Percentiles rank a stretch among this genome's conserved stretches.
Evolutionary conservation across 2,797 vertebrate species (phyloP).

Genomic region (Mus minutoides): DNA sequence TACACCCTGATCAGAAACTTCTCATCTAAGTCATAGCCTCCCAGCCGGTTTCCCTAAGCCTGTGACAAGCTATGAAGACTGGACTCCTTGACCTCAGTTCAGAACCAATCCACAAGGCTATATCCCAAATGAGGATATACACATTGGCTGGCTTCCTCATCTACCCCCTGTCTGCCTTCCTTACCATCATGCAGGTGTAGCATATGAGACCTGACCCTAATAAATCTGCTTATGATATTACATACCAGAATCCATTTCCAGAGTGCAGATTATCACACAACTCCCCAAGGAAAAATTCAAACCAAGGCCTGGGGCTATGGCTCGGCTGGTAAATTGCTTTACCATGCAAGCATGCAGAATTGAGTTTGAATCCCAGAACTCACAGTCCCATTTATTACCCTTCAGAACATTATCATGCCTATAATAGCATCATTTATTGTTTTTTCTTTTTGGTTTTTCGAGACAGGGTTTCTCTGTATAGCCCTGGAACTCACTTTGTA

Average conservation of each 20-base stretch:
- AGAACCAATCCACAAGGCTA: background rate
- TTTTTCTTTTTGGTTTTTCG: no score
- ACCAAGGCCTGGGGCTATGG: background rate
- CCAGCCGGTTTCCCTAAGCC: background rate
- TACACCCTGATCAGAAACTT: background rate
- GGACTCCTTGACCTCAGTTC: background rate
- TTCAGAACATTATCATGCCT: background rate
- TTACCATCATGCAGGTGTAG: background rate
- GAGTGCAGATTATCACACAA: background rate
- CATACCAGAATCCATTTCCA: background rate
- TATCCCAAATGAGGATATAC: background rate
- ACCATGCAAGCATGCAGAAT: background rate
- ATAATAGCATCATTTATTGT: background rate
- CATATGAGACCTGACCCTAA: background rate
- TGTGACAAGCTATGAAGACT: background rate
- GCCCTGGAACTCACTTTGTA: no score
- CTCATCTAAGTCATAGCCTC: background rate
- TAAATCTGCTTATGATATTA: background rate
- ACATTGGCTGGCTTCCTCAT: background rate
- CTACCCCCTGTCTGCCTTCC: background rate
- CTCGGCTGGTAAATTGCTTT: background rate
- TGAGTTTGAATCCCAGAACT: background rate
- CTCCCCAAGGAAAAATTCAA: background rate
- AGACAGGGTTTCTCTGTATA: no score
- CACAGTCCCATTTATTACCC: background rate